Conservation (phyloP, 2,888 invertebrate species). For the Lymantria dispar region DNA sequence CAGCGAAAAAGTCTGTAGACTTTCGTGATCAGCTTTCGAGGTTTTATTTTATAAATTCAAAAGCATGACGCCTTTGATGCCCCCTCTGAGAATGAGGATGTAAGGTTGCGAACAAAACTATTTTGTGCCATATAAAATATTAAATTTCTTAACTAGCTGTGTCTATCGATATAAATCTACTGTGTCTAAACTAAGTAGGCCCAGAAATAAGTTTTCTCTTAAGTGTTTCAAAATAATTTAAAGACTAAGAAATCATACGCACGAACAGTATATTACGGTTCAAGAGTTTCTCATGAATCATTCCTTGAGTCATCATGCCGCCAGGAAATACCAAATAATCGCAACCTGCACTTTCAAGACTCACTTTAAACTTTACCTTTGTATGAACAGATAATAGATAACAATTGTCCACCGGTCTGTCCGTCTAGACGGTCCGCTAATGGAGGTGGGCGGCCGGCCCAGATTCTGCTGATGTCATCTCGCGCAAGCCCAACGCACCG, state of each 20-base stretch:
- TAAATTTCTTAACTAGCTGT: too few species aligned
- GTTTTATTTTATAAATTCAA: too few species aligned
- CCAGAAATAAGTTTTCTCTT: too few species aligned
- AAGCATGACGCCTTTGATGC: too few species aligned
- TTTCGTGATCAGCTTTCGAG: too few species aligned
- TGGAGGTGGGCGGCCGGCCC: conserved; percentile 65
- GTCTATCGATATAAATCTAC: too few species aligned
- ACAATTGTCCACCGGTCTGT: conserved; percentile 35
- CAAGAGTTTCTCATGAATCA: conserved; percentile 11
- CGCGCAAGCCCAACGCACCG: conserved; percentile 37
- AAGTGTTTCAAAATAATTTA: neutral
- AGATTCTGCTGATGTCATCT: conserved; percentile 62
- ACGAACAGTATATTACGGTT: neutral
- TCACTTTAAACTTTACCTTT: conserved; percentile 3
- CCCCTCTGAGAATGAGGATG: too few species aligned
- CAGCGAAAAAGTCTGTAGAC: too few species aligned
- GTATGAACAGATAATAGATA: conserved; percentile 27
- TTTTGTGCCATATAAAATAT: too few species aligned
- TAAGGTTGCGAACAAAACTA: too few species aligned
- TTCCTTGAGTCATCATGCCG: conserved; percentile 12
- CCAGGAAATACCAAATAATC: conserved; percentile 21
- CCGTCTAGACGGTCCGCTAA: conserved; percentile 52
- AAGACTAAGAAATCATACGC: neutral
- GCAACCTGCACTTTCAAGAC: conserved; percentile 6
- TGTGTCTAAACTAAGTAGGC: too few species aligned